Conservation (phyloP, 2,888 invertebrate species). For the Periphyllus acericola region DNA sequence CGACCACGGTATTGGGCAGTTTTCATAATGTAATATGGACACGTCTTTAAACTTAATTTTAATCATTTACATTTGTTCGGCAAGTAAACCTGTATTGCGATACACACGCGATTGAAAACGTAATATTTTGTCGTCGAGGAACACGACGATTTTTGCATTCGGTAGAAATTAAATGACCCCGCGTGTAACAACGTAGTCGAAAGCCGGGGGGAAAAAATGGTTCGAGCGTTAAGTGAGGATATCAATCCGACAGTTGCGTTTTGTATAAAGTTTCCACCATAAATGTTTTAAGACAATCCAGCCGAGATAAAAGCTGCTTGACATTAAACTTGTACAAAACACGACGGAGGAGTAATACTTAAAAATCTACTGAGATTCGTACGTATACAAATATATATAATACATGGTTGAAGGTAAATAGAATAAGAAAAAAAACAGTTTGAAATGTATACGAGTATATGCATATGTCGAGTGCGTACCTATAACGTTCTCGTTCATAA, state of each 20-base stretch:
- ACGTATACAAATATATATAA: not conserved
- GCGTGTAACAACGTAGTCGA: not conserved
- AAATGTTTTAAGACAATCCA: slow-evolving; percentile 7
- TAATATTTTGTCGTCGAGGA: no score
- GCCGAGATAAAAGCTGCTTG: not conserved
- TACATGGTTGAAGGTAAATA: not conserved
- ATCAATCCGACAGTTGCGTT: not conserved
- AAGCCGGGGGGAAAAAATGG: not conserved
- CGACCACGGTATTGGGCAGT: no score
- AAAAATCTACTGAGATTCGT: not conserved
- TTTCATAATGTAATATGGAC: no score
- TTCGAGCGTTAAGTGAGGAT: slow-evolving; percentile 9
- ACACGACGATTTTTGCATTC: no score
- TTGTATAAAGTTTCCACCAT: not conserved
- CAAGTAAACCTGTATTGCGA: no score
- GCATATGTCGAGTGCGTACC: not conserved
- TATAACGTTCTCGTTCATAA: not conserved
- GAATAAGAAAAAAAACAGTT: not conserved
- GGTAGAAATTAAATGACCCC: no score
- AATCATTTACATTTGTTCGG: no score
- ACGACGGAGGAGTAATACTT: not conserved
- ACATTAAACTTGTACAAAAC: not conserved
- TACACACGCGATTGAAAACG: no score
- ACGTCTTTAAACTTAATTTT: no score
- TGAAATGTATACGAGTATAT: not conserved